Percentiles rank a stretch among this genome's conserved stretches.
These are phyloP conservation scores for Palloptera scutellata DNA, from an alignment of 2,888 invertebrate species.

Conservation along the genomic window DNA sequence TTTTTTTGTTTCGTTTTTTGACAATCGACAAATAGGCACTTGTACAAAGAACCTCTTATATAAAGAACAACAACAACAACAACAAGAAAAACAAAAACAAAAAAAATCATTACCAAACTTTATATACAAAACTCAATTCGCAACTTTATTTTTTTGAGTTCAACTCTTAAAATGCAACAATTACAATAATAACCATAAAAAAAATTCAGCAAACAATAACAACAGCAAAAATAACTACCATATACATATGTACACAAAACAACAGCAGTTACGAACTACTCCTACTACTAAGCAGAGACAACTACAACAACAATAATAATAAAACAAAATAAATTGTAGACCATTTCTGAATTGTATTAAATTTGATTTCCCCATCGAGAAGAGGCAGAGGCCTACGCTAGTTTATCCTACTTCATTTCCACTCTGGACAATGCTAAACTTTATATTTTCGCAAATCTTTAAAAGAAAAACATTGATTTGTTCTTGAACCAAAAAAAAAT, in stretches of 20 bases:
- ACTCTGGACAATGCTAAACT: too few relatives aligned
- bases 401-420: too few relatives aligned
- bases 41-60: slow-evolving; percentile 53
- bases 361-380: too few relatives aligned
- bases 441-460: too few relatives aligned
- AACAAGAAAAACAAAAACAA: slow-evolving; percentile 37
- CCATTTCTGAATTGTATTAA: too few relatives aligned
- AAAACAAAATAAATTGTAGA: neutral
- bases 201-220: slow-evolving; percentile 31
- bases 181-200: slow-evolving; percentile 19
- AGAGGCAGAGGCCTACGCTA: too few relatives aligned
- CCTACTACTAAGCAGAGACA: slow-evolving; percentile 25
- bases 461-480: too few relatives aligned
- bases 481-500: slow-evolving; percentile 23
- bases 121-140: slow-evolving; percentile 2
- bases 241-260: slow-evolving; percentile 28
- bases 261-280: slow-evolving; percentile 23
- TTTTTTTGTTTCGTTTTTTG: slow-evolving; percentile 54
- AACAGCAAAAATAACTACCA: slow-evolving; percentile 24
- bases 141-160: neutral
- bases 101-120: slow-evolving; percentile 28
- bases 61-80: slow-evolving; percentile 43
- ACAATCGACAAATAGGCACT: slow-evolving; percentile 66
- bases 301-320: slow-evolving; percentile 21
- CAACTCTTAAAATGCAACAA: neutral